Percentiles rank a stretch among this genome's conserved stretches.
Conservation (phyloP, 30 jellyfish, hydroid and myxozoan genomes). For the Phacellophora camtschatica region DNA sequence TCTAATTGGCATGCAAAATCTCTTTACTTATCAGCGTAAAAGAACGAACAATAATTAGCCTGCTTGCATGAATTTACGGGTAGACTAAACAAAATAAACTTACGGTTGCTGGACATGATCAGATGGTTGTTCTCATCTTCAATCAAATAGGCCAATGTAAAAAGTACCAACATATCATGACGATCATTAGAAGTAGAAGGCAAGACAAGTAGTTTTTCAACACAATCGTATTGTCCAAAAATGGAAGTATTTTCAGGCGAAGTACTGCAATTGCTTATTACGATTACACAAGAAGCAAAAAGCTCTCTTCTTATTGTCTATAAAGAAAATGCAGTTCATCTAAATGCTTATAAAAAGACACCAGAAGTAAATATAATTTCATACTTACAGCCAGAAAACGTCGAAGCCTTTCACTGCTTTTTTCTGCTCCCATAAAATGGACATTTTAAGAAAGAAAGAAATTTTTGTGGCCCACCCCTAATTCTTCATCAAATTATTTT, state of each 20-base stretch:
- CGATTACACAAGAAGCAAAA: neutral
- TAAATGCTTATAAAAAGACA: neutral
- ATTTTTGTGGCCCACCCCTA: too few relatives aligned
- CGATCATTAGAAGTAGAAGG: slow-evolving; percentile 20
- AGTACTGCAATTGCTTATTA: slow-evolving; percentile 44
- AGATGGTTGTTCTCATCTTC: slow-evolving; percentile 67
- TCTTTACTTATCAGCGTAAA: too few relatives aligned
- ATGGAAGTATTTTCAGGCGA: slow-evolving; percentile 2
- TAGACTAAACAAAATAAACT: neutral
- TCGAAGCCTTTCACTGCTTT: too few relatives aligned
- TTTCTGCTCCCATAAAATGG: too few relatives aligned
- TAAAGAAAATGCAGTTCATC: neutral
- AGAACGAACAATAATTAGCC: too few relatives aligned
- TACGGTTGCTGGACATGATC: slow-evolving; percentile 63
- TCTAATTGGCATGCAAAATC: too few relatives aligned
- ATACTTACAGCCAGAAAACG: neutral
- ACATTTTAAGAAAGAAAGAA: too few relatives aligned
- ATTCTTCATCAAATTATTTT: too few relatives aligned
- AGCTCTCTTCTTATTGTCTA: slow-evolving; percentile 44
- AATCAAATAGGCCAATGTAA: slow-evolving; percentile 62
- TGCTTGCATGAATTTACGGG: too few relatives aligned
- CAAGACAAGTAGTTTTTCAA: slow-evolving; percentile 10
- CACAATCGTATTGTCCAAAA: slow-evolving; percentile 25
- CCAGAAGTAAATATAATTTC: neutral
- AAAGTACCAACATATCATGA: slow-evolving; percentile 31